Base-by-base conservation (phyloP, 2,113 vertebrate genomes). In the Sciurus niger region DNA sequence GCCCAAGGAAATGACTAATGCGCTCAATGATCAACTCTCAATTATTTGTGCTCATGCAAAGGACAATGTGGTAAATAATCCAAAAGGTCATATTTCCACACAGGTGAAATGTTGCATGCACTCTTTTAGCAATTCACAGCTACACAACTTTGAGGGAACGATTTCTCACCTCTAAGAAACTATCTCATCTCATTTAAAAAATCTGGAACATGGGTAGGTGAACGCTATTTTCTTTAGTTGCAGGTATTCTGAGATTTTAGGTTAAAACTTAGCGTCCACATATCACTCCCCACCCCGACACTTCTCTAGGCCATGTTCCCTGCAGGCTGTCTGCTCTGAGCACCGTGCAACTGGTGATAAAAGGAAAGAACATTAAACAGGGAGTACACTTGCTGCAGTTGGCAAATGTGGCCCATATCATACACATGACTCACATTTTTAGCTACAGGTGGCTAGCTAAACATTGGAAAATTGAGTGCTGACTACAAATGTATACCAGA, bases 361-460 rank as follows among this genome's bases (percentile, higher is more conserved):
- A 70, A 94, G 22, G n/a, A 82, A 32, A 94, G 72, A 51, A 63
- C 48, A 28, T 13, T 37, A 43, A 25, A 58, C 2, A 79, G 11
- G 10, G 58, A 96, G 40, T 22, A 51, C 22, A 24, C 28, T 28
- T 65, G 51, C 12, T 34, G 40, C 34, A 78, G 84, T 4, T 53
- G 48, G 88, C 78, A 96, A 53, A 34, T 86, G 40, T 73, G 85
- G 51, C 73, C 32, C 53, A 76, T 17, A 51, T 4, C 53, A 85
- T 32, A 40, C 20, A 55, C n/a, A 40, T 8, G 30, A 37, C 65
- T 46, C 34, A 48, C 40, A 9, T 37, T 43, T 58, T 70, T 58
- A 82, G 51, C 82, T 67, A 95, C 85, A 92, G 79, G 78, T 90
- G 89, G 67, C 63, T 89, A 84, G 25, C 51, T 86, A 86, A 87